These are phyloP conservation scores for Tachuris rubrigastra DNA, from an alignment of 2,113 vertebrate genomes.

Conservation along the genomic window DNA sequence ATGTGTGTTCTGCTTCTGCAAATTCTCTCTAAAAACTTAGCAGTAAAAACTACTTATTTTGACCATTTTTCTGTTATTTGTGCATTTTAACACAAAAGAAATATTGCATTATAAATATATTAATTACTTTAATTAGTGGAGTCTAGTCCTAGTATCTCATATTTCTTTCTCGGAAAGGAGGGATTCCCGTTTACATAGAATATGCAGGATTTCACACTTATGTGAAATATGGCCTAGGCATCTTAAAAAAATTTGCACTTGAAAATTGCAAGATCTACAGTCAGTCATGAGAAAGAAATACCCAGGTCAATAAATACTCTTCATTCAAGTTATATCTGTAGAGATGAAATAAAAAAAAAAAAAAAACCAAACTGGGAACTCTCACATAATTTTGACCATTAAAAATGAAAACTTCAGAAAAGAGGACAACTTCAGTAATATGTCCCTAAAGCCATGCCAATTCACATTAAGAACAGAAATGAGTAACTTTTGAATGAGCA, in stretches of 20 bases:
- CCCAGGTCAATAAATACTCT: background rate
- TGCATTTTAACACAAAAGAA: background rate
- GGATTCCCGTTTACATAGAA: background rate
- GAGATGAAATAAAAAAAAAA: background rate
- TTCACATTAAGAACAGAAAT: background rate
- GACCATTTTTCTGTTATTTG: background rate
- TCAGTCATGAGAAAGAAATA: background rate
- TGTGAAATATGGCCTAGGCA: background rate
- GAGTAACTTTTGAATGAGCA: background rate
- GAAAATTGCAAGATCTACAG: background rate
- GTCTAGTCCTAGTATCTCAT: background rate
- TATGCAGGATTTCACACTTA: background rate
- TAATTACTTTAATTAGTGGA: background rate
- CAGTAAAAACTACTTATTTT: too few species aligned
- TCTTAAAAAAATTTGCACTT: background rate
- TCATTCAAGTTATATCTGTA: background rate
- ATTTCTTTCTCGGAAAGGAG: background rate
- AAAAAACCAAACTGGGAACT: background rate
- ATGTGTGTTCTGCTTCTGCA: too few species aligned
- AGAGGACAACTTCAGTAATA: background rate
- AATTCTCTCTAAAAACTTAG: too few species aligned
- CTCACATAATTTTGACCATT: background rate
- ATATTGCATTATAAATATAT: background rate
- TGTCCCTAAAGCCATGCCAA: background rate
- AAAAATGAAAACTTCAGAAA: background rate